Percentiles rank a stretch among this genome's conserved stretches.
Conservation (phyloP, 1,140 invertebrate species). For the Philopotamus ludificatus region DNA sequence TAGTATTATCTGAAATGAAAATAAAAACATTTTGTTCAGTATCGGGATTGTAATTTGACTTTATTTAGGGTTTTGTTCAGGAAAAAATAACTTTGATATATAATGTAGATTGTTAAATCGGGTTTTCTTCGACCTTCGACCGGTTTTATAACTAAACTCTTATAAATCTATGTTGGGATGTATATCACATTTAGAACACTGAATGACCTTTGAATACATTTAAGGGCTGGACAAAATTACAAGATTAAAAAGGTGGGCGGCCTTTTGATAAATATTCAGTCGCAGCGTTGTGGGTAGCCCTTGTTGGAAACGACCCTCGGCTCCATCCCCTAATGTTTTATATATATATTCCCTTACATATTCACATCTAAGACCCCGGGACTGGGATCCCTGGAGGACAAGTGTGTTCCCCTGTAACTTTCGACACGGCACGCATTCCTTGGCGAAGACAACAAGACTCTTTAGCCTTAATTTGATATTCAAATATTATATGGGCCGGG, state of each 20-base stretch:
- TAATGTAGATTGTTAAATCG: too few species aligned
- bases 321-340: not conserved
- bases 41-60: too few species aligned
- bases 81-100: too few species aligned
- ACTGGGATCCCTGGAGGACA: not conserved
- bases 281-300: not conserved
- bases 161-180: too few species aligned
- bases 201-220: not conserved
- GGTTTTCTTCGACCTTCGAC: too few species aligned
- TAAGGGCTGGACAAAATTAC: not conserved
- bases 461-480: slow-evolving; percentile 13
- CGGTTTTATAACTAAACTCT: too few species aligned
- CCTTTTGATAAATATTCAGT: not conserved
- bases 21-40: too few species aligned
- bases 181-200: too few species aligned
- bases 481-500: slow-evolving; percentile 6
- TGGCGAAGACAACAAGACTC: slow-evolving; percentile 2
- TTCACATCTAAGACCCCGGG: not conserved
- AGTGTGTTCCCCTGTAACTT: not conserved
- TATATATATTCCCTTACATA: not conserved
- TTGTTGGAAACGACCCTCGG: too few species aligned
- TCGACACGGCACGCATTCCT: not conserved
- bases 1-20: too few species aligned
- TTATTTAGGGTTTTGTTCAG: too few species aligned
- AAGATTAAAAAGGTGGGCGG: not conserved